Conservation (phyloP, 2,888 invertebrate genomes). For the Drosophila setosimentum region DNA sequence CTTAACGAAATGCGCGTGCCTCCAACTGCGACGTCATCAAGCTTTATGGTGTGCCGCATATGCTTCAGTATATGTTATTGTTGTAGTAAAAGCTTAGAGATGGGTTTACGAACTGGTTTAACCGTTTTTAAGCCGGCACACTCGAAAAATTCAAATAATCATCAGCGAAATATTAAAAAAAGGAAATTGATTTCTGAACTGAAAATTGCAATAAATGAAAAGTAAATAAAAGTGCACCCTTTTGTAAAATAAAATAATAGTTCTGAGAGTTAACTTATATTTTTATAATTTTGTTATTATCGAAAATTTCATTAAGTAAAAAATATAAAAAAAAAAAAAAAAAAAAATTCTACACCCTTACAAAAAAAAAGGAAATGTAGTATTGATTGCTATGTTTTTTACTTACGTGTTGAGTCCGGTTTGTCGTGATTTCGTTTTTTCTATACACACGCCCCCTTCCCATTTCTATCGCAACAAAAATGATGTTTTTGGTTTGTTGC, state of each 20-base stretch:
- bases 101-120: neutral
- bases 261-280: too few relatives aligned
- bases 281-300: too few relatives aligned
- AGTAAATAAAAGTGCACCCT: neutral
- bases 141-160: neutral
- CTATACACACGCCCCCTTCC: neutral
- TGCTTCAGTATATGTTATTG: conserved; percentile 27
- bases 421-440: neutral
- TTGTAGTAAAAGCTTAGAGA: neutral
- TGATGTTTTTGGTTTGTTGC: conserved; percentile 57
- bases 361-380: rapidly evolving
- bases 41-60: conserved; percentile 5
- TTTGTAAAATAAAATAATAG: neutral
- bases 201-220: neutral
- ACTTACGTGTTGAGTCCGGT: neutral
- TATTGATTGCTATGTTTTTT: neutral
- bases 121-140: neutral
- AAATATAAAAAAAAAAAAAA: too few relatives aligned
- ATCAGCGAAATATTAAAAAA: neutral
- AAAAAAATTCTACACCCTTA: too few relatives aligned
- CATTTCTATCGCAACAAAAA: neutral
- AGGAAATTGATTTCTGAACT: neutral
- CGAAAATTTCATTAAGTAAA: too few relatives aligned
- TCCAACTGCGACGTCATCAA: conserved; percentile 57
- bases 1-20: conserved; percentile 59